Conservation (phyloP, 2,113 vertebrate species). For the Candoia aspera region DNA sequence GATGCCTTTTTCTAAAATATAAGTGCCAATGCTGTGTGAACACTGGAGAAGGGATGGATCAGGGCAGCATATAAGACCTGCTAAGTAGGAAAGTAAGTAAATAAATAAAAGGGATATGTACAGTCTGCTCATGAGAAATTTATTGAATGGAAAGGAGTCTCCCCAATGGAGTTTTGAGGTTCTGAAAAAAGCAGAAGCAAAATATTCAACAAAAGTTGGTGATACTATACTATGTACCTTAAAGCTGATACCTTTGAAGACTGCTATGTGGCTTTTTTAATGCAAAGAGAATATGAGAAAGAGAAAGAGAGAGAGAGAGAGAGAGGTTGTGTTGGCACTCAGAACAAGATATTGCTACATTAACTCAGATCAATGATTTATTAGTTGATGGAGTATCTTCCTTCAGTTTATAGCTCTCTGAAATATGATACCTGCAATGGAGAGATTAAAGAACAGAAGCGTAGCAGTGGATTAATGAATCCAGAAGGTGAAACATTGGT, state of each 20-base stretch:
- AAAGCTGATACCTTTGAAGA: not conserved
- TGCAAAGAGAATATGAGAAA: not conserved
- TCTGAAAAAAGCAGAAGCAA: not conserved
- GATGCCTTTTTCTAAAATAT: not conserved
- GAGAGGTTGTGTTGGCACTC: not conserved
- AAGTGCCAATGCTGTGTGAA: not conserved
- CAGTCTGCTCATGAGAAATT: not conserved
- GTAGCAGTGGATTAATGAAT: not conserved
- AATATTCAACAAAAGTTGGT: not conserved
- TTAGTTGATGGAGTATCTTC: not conserved
- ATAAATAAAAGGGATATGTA: not conserved
- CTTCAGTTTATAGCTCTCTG: not conserved
- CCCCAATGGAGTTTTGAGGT: fast-evolving
- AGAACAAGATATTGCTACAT: not conserved
- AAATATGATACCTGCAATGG: not conserved
- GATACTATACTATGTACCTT: not conserved
- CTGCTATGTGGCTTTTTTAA: not conserved
- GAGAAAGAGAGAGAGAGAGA: not conserved
- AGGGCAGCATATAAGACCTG: not conserved
- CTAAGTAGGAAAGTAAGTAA: not conserved
- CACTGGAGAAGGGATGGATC: not conserved
- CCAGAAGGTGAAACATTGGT: not conserved
- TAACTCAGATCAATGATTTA: not conserved
- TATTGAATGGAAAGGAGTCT: not conserved
- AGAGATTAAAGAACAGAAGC: not conserved